Percentiles rank a stretch among this genome's conserved stretches.
Conservation (phyloP, 2,113 vertebrate species). For the Cyphomyrus discorhynchus region DNA sequence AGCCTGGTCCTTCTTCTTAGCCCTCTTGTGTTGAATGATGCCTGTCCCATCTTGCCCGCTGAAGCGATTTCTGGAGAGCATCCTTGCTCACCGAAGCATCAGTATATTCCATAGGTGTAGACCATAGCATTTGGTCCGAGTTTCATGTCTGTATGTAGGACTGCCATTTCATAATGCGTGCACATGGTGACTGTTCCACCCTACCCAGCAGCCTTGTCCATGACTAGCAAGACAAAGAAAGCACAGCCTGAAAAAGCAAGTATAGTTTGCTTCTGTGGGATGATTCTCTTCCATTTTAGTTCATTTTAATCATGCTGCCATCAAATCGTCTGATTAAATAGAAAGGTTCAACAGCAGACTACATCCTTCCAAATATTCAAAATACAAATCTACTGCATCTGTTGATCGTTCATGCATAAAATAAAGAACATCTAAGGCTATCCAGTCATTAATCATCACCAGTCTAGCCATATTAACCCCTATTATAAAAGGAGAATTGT, state of each 20-base stretch:
- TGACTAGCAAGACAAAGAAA: not conserved
- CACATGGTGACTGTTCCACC: not conserved
- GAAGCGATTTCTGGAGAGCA: conserved; percentile 74
- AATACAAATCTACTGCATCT: not conserved
- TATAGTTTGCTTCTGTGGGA: not conserved
- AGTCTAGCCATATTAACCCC: not conserved
- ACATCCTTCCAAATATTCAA: not conserved
- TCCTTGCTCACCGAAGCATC: conserved; percentile 33
- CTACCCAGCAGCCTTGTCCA: not conserved
- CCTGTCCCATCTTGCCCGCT: conserved; percentile 68
- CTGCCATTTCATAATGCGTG: not conserved
- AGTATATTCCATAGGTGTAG: not conserved
- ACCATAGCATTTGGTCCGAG: not conserved
- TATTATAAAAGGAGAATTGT: not conserved
- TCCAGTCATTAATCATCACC: not conserved
- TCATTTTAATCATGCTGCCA: not conserved
- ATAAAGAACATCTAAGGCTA: not conserved
- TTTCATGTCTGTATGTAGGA: not conserved
- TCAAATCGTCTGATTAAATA: not conserved
- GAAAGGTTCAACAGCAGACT: not conserved
- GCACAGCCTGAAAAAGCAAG: not conserved
- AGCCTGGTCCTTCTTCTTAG: conserved; percentile 58
- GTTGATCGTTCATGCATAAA: not conserved
- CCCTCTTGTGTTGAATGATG: conserved; percentile 53
- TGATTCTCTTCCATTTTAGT: not conserved